Conservation (phyloP, 2,797 vertebrate species). For the Peromyscus eremicus region DNA sequence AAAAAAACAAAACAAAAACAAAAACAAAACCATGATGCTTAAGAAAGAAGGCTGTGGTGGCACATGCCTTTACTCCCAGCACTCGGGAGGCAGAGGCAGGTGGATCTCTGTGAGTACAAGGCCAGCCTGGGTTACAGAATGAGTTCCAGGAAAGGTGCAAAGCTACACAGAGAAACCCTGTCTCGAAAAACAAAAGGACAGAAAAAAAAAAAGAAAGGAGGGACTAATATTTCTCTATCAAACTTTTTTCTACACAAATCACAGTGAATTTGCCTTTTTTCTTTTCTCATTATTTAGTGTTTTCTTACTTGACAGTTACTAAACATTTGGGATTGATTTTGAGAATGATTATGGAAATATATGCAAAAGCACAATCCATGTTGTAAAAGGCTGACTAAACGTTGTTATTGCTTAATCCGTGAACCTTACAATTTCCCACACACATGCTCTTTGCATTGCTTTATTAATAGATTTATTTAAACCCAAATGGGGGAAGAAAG, state of each 20-base stretch:
- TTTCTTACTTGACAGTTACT: not conserved
- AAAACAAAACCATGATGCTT: no score
- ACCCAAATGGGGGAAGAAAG: not conserved
- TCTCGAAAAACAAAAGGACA: no score
- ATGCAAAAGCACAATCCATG: not conserved
- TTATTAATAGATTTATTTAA: not conserved
- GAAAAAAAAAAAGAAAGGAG: not conserved
- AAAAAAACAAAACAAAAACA: not conserved
- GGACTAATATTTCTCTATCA: not conserved
- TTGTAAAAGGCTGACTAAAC: not conserved
- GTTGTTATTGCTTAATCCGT: constrained; percentile 4
- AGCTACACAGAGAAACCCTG: no score
- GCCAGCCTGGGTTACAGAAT: no score
- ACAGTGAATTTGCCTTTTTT: not conserved
- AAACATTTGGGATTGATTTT: not conserved
- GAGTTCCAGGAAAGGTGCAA: no score
- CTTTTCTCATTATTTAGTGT: not conserved
- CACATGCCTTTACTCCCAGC: no score
- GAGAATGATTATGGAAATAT: not conserved
- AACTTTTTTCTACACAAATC: not conserved
- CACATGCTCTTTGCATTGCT: constrained; percentile 5
- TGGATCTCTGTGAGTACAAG: no score
- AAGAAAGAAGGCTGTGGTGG: not conserved
- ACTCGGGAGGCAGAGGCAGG: no score
- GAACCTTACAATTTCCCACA: not conserved